Percentiles rank a stretch among this genome's conserved stretches.
Conservation (phyloP, 2,113 vertebrate genomes). For the Alouatta palliata region DNA sequence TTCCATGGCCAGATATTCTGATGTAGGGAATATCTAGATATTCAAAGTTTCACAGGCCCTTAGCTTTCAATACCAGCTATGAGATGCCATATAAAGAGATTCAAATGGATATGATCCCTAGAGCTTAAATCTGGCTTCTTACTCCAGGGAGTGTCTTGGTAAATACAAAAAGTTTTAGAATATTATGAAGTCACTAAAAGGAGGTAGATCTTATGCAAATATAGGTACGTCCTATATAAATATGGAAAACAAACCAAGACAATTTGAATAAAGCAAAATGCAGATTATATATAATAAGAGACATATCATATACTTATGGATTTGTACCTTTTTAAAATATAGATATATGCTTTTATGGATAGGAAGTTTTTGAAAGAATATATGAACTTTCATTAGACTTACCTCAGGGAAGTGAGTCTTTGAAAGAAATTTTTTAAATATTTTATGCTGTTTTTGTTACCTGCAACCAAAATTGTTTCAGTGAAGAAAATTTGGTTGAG, state of each 20-base stretch:
- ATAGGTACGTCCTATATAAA: not conserved
- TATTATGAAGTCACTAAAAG: not conserved
- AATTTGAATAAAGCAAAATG: conserved; percentile 11
- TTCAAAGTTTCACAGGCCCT: not conserved
- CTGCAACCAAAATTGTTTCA: not conserved
- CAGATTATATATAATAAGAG: not conserved
- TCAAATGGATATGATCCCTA: not conserved
- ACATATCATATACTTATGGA: not conserved
- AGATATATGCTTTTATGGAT: not conserved
- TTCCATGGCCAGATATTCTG: not conserved
- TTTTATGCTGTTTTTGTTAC: not conserved
- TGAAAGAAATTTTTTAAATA: not conserved
- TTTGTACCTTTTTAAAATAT: not conserved
- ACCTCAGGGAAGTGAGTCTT: not conserved
- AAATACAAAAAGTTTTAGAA: not conserved
- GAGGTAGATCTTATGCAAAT: not conserved
- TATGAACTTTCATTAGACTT: not conserved
- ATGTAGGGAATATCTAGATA: not conserved
- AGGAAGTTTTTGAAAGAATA: not conserved
- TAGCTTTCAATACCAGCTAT: not conserved
- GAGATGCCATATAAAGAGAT: too few species aligned
- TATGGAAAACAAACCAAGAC: not conserved
- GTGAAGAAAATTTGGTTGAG: not conserved
- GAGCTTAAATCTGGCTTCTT: not conserved
- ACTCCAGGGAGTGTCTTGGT: not conserved